A percentile compares a stretch with the other conserved stretches of the same genome.
These are phyloP conservation scores for Gandaritis pyraliata DNA, from an alignment of 2,888 invertebrate genomes.

Conservation along the genomic window DNA sequence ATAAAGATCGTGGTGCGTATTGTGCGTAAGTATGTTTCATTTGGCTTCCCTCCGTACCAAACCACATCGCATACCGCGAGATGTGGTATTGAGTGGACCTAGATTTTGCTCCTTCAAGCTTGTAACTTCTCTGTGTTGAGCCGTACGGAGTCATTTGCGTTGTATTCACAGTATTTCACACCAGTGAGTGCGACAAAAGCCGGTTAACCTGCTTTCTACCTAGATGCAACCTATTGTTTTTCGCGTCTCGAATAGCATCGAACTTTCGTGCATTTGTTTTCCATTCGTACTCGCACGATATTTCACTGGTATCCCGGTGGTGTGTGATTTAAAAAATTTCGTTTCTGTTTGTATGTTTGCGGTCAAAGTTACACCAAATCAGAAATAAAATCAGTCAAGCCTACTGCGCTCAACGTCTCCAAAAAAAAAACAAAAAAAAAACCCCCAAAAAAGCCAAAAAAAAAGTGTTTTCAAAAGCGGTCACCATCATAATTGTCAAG, in stretches of 20 bases:
- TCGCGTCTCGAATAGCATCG: conserved; percentile 72
- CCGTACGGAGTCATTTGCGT: too few relatives aligned
- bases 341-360: conserved; percentile 24
- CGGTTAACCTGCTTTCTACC: background rate
- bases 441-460: too few relatives aligned
- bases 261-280: conserved; percentile 74
- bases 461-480: background rate
- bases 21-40: too few relatives aligned
- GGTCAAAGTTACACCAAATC: conserved; percentile 21
- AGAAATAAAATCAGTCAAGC: conserved; percentile 6
- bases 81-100: too few relatives aligned
- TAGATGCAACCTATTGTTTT: conserved; percentile 62
- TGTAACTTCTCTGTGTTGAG: too few relatives aligned
- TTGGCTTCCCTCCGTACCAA: too few relatives aligned
- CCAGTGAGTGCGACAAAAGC: too few relatives aligned
- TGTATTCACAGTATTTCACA: too few relatives aligned
- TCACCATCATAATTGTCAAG: background rate
- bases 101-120: too few relatives aligned
- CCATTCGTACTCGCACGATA: conserved; percentile 55
- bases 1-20: too few relatives aligned
- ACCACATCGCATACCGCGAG: too few relatives aligned
- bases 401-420: background rate
- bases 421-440: too few relatives aligned
- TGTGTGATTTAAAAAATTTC: conserved; percentile 44
- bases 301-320: conserved; percentile 50